Percentiles rank a stretch among this genome's conserved stretches.
Evolutionary conservation across 2,797 vertebrate genomes (phyloP).

Genomic region (Dendrocincla fuliginosa): DNA sequence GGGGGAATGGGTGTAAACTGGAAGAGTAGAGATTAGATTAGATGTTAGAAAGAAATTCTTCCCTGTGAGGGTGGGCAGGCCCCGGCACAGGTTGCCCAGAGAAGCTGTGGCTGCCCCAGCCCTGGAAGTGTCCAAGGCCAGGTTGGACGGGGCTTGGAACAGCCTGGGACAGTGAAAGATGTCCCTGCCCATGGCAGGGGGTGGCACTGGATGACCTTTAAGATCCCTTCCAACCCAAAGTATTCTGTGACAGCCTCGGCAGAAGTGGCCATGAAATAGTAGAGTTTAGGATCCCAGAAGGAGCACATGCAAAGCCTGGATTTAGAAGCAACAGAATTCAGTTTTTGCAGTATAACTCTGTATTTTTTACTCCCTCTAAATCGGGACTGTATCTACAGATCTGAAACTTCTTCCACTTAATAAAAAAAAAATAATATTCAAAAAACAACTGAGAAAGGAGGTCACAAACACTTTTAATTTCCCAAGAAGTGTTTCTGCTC

Average conservation of each 20-base stretch:
- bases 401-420: not conserved
- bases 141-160: rapidly evolving
- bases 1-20: not conserved
- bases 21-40: not conserved
- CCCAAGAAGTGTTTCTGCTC: not conserved
- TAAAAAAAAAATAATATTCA: not conserved
- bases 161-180: rapidly evolving
- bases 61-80: rapidly evolving
- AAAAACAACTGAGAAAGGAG: not conserved
- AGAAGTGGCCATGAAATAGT: not conserved
- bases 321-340: not conserved
- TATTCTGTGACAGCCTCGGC: not conserved
- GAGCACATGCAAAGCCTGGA: not conserved
- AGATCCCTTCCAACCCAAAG: not conserved
- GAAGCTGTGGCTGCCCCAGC: not conserved
- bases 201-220: not conserved
- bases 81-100: not conserved
- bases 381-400: not conserved
- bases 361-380: not conserved
- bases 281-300: not conserved
- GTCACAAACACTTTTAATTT: conserved; percentile 21
- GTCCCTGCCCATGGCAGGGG: not conserved
- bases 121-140: not conserved
- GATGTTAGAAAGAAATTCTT: not conserved
- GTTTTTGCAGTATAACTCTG: not conserved